Evolutionary conservation across 1,140 invertebrate species (phyloP).

Genomic region (Halictus rubicundus): DNA sequence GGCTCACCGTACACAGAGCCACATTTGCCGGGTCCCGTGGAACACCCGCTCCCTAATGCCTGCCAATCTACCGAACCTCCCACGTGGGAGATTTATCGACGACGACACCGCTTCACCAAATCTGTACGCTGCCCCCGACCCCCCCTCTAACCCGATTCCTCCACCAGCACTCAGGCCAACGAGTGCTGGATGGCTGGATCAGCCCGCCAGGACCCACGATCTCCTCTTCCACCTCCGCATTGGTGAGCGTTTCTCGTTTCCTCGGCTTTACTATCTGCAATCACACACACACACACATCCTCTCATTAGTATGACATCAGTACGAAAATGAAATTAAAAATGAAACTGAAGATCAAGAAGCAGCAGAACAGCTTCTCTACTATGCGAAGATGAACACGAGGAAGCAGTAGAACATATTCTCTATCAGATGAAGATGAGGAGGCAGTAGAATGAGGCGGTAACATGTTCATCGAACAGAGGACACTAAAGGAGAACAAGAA

Average conservation of each 20-base stretch:
- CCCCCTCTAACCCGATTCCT: not conserved
- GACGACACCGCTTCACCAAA: not conserved
- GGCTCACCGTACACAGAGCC: constrained; percentile 78
- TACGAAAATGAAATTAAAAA: too few species aligned
- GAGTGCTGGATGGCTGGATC: constrained; percentile 1
- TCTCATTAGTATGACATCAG: not conserved
- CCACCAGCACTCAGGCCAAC: not conserved
- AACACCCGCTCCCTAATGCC: constrained; percentile 57
- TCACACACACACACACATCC: not conserved
- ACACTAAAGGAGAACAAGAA: too few species aligned
- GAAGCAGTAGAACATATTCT: too few species aligned
- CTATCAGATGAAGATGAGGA: too few species aligned
- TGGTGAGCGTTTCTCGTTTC: not conserved
- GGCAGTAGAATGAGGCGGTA: too few species aligned
- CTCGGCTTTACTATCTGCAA: not conserved
- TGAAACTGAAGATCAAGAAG: too few species aligned
- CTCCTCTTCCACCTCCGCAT: constrained; percentile 33
- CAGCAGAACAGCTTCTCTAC: too few species aligned
- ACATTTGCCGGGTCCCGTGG: constrained; percentile 73
- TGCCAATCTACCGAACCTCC: constrained; percentile 31
- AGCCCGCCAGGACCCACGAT: not conserved
- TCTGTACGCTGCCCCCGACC: not conserved
- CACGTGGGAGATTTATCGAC: not conserved
- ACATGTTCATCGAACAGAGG: too few species aligned
- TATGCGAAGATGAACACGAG: too few species aligned